Evolutionary conservation across 1,140 invertebrate genomes (phyloP).

Genomic region (Stegodyphus dumicola): DNA sequence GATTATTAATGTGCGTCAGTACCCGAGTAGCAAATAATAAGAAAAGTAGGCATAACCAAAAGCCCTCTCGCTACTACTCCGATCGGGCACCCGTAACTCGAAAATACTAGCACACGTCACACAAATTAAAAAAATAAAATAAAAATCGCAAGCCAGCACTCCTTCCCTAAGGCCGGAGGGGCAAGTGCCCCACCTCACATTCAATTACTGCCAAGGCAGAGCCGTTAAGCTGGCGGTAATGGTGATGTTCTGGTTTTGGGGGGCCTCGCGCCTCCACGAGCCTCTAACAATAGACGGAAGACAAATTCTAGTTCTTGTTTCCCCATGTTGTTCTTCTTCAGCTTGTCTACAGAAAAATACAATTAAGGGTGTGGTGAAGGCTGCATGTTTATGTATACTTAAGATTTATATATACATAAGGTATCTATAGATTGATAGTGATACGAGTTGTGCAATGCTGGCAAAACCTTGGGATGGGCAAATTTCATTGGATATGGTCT

Average conservation of each 20-base stretch:
- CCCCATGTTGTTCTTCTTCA: neutral
- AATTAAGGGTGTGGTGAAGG: neutral
- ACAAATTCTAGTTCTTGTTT: no score
- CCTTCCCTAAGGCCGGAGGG: neutral
- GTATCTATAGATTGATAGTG: no score
- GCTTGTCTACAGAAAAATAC: no score
- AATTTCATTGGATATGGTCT: no score
- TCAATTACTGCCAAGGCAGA: conserved; percentile 26
- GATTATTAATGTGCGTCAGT: neutral
- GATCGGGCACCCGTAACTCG: no score
- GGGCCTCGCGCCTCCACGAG: neutral
- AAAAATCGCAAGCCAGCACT: neutral
- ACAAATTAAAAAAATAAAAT: no score
- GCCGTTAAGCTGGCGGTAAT: conserved; percentile 9
- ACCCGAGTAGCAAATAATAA: neutral
- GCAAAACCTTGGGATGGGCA: no score
- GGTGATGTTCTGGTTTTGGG: conserved; percentile 10
- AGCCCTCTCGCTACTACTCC: no score
- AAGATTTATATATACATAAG: conserved; percentile 4
- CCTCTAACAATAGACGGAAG: neutral
- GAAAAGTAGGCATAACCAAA: neutral
- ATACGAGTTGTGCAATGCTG: no score
- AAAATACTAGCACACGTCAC: no score
- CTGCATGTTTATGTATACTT: neutral
- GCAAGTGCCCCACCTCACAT: conserved; percentile 37